Evolutionary conservation across 2,797 vertebrate species (phyloP).

Genomic region (Gallirallus australis): DNA sequence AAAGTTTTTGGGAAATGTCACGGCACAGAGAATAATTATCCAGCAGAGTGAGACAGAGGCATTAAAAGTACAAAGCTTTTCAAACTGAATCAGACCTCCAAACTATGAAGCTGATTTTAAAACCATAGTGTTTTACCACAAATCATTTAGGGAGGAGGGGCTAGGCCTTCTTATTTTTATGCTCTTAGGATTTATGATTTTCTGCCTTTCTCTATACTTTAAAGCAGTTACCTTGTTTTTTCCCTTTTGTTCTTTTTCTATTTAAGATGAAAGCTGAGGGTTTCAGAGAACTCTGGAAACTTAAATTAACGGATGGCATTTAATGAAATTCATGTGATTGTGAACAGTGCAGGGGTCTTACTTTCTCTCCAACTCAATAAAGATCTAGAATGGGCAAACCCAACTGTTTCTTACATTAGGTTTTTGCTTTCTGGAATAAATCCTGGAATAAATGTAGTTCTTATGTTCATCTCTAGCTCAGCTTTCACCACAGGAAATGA

Average conservation of each 20-base stretch:
- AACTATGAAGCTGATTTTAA: neutral
- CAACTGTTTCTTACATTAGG: neutral
- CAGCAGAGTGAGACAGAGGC: neutral
- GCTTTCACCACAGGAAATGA: neutral
- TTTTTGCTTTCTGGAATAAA: constrained; percentile 39
- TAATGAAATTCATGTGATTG: neutral
- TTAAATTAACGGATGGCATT: neutral
- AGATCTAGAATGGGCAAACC: neutral
- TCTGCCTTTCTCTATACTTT: neutral
- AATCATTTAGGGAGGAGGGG: neutral
- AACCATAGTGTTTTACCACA: neutral
- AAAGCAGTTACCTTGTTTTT: neutral
- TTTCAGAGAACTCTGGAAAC: neutral
- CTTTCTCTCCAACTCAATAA: neutral
- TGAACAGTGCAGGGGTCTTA: neutral
- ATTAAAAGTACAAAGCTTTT: neutral
- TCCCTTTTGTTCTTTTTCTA: neutral
- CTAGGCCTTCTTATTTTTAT: neutral
- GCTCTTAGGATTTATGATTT: neutral
- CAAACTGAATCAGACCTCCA: neutral
- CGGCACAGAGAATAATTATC: neutral
- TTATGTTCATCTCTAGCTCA: neutral
- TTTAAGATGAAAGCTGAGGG: neutral
- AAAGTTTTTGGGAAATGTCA: neutral
- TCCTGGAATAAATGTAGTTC: neutral